Evolutionary conservation across 2,888 invertebrate species (phyloP), one percentile per base, ranked within the genome.

Genomic region (Drosophila prolongata): DNA sequence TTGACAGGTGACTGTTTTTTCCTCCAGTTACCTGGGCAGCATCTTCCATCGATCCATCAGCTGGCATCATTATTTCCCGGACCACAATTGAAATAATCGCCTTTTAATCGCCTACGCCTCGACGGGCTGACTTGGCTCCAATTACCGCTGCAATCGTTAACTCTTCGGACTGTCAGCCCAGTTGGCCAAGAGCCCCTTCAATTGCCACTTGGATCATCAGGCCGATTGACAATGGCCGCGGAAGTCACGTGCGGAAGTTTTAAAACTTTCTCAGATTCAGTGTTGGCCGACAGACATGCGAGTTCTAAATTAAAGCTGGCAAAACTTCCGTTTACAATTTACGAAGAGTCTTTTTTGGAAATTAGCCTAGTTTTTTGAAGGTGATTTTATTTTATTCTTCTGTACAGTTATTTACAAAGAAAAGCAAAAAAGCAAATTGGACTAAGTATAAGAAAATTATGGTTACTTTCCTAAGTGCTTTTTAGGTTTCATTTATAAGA

Each of bases 191-290:
- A 66, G 65, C 61, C 46, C 13, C 61, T 62, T 52, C 52, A 44
- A 13, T 27, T 49, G 38, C 58, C 62, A 65, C 66, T 75, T 71
- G 78, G 44, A 60, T 58, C 76, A 81, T 76, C 75, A 67, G 52
- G n/a, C 50, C 38, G 64, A 53, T 56, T 64, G 55, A 44, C 57
- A 43, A 49, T 55, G 47, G 62, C 42, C 61, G 50, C 88, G 85
- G 88, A 85, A 85, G 88, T 85, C 85, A 83, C 86, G 85, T 87
- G 85, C 85, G 86, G 88, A 85, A 81, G 83, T 61, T 85, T 85
- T 80, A 53, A 58, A 53, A 76, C 71, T 70, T 71, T 78, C 62
- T 43, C 54, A 42, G 62, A 16, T 65, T 55, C 57, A 55, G 13
- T 44, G 44, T 58, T 59, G 30, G 19, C 38, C 38, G 46, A 16